These are phyloP conservation scores for Porphyrio hochstetteri DNA, from an alignment of 2,113 vertebrate genomes.

Conservation along the genomic window DNA sequence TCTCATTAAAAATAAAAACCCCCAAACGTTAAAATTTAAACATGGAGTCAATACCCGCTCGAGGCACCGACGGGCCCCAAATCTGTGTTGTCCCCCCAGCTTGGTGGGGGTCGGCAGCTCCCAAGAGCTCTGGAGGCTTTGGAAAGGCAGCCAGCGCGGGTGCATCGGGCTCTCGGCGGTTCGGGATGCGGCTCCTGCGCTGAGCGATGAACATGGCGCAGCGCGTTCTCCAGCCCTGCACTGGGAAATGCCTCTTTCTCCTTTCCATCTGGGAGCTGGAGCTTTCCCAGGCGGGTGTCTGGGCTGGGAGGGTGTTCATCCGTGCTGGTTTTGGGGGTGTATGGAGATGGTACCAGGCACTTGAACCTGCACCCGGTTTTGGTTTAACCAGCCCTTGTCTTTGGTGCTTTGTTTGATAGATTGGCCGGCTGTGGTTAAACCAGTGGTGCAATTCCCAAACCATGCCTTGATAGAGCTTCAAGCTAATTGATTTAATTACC, in stretches of 20 bases:
- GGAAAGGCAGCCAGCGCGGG: neutral
- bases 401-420: fast-evolving
- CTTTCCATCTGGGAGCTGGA: too few species aligned
- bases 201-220: neutral
- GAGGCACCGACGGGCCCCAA: fast-evolving
- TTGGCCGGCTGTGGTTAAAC: neutral
- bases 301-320: fast-evolving
- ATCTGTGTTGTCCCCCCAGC: fast-evolving
- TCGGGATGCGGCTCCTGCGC: neutral
- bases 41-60: fast-evolving
- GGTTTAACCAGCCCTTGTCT: fast-evolving
- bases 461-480: fast-evolving
- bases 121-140: neutral
- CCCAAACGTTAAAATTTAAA: too few species aligned
- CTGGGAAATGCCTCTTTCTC: neutral
- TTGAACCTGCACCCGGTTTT: fast-evolving
- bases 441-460: fast-evolving
- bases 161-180: fast-evolving
- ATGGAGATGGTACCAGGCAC: fast-evolving
- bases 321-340: fast-evolving
- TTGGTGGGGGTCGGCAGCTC: neutral
- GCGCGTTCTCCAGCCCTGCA: fast-evolving
- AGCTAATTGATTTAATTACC: neutral
- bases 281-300: fast-evolving
- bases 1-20: too few species aligned